Conservation (phyloP, 2,113 vertebrate species). For the Mohoua ochrocephala region DNA sequence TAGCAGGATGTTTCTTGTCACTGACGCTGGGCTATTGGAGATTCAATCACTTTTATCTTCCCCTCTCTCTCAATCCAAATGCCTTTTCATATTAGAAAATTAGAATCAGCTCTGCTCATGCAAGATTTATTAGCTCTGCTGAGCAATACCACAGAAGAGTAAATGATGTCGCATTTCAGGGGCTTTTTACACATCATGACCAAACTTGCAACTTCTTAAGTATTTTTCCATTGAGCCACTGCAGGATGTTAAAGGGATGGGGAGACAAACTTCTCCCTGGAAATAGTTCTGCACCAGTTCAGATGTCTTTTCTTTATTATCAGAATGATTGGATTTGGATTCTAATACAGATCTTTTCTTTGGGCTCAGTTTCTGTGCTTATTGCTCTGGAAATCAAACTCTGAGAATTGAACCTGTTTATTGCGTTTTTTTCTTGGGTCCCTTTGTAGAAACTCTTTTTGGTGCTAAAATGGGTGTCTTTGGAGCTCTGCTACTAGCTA, state of each 20-base stretch:
- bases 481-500: neutral
- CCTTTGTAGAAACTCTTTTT: neutral
- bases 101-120: slow-evolving; percentile 81
- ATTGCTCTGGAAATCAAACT: slow-evolving; percentile 29
- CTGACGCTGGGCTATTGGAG: slow-evolving; percentile 76
- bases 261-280: slow-evolving; percentile 27
- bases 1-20: slow-evolving; percentile 79
- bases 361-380: neutral
- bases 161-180: slow-evolving; percentile 80
- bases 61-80: slow-evolving; percentile 80
- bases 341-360: slow-evolving; percentile 26
- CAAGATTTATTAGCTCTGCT: slow-evolving; percentile 84
- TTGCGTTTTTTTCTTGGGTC: neutral
- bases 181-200: slow-evolving; percentile 75
- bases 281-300: slow-evolving; percentile 25
- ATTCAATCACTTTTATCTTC: slow-evolving; percentile 84
- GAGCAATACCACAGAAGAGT: slow-evolving; percentile 77
- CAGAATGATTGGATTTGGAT: slow-evolving; percentile 27
- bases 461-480: neutral
- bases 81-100: slow-evolving; percentile 85
- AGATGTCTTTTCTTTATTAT: slow-evolving; percentile 9
- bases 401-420: neutral
- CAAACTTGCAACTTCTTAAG: slow-evolving; percentile 66
- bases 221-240: slow-evolving; percentile 54
- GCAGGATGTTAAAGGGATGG: neutral